Conservation (phyloP, 2,888 invertebrate genomes). For the Sphinx pinastri region DNA sequence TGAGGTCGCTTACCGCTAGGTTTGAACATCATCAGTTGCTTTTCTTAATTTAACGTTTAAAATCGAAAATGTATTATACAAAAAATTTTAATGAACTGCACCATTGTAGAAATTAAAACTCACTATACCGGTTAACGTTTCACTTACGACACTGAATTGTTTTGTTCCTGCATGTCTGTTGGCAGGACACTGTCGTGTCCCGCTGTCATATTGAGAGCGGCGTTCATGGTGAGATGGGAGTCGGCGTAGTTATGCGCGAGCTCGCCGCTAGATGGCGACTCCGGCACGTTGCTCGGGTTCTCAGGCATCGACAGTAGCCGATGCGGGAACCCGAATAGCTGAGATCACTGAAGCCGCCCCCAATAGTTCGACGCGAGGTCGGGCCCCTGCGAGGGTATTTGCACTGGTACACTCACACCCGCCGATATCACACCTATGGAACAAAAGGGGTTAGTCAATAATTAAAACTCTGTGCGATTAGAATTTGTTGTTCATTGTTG, state of each 20-base stretch:
- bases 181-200: conserved; percentile 78
- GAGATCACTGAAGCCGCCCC: conserved; percentile 96
- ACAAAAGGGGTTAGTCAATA: conserved; percentile 46
- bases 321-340: conserved; percentile 94
- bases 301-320: conserved; percentile 87
- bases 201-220: conserved; percentile 82
- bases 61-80: conserved; percentile 37
- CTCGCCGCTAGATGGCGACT: conserved; percentile 78
- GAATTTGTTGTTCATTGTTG: conserved; percentile 10
- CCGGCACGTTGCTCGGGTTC: conserved; percentile 80
- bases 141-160: conserved; percentile 71
- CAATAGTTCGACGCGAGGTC: conserved; percentile 93
- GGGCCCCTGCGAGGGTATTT: conserved; percentile 93
- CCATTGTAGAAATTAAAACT: conserved; percentile 55
- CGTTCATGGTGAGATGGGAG: conserved; percentile 72
- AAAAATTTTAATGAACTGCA: conserved; percentile 49
- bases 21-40: conserved; percentile 84
- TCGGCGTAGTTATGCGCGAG: conserved; percentile 80
- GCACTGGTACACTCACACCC: conserved; percentile 95
- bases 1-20: conserved; percentile 68
- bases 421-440: conserved; percentile 95
- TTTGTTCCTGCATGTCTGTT: conserved; percentile 68
- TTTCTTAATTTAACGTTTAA: conserved; percentile 46
- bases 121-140: conserved; percentile 39
- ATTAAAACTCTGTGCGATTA: conserved; percentile 34